Conservation (phyloP, 2,113 vertebrate genomes). For the Callaeas wilsoni region DNA sequence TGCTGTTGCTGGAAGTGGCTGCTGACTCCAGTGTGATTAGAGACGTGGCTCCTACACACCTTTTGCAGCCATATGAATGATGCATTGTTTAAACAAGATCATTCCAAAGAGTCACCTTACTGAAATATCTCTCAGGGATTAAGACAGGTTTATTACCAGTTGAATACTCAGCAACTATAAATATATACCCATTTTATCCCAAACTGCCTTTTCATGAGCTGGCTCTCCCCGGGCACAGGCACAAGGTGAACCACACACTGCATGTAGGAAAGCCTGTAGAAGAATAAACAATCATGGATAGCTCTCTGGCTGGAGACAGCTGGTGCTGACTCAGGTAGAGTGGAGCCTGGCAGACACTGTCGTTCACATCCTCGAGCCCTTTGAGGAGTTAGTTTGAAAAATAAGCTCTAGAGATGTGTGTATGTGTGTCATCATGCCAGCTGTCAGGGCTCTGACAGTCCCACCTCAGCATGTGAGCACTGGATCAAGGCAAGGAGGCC, state of each 20-base stretch:
- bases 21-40: neutral
- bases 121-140: neutral
- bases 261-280: neutral
- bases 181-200: neutral
- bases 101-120: neutral
- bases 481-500: conserved; percentile 50
- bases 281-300: neutral
- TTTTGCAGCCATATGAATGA: neutral
- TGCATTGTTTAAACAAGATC: neutral
- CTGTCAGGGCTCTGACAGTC: conserved; percentile 53
- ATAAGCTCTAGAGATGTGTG: conserved; percentile 3
- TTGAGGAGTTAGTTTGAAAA: conserved; percentile 44
- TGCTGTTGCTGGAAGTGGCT: neutral
- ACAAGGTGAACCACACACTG: neutral
- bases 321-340: conserved; percentile 60
- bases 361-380: conserved; percentile 21
- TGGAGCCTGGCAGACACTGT: conserved; percentile 35
- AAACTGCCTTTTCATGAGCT: neutral
- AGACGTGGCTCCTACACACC: neutral
- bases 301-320: conserved; percentile 32
- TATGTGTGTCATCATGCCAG: conserved; percentile 42
- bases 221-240: neutral
- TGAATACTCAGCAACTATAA: neutral
- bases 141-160: neutral
- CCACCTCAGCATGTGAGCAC: conserved; percentile 37